phyloP scores from a whole-genome alignment of 1,140 invertebrate genomes.

The Zaprionus ghesquierei region DNA sequence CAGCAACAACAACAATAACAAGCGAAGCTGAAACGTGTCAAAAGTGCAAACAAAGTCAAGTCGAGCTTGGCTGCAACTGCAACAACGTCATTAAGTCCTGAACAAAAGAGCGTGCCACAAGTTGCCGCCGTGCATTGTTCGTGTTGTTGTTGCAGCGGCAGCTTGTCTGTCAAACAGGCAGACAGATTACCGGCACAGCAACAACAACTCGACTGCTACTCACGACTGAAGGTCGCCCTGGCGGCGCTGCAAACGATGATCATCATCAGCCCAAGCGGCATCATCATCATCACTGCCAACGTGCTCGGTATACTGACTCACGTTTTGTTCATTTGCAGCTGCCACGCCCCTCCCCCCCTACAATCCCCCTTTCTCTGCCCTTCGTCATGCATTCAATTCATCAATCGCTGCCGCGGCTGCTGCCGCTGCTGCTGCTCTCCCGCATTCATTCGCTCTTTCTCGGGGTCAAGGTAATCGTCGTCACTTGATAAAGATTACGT shows the following conservation, averaged over 20 bases:
- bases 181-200: constrained; percentile 43
- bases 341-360: constrained; percentile 12
- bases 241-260: background rate
- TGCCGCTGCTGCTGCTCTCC: constrained; percentile 5
- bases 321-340: constrained; percentile 70
- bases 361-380: too few species aligned
- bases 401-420: constrained; percentile 2
- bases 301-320: constrained; percentile 50
- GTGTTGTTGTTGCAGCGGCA: constrained; percentile 15
- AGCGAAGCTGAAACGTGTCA: constrained; percentile 1
- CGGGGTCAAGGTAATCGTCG: constrained; percentile 68
- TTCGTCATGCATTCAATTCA: constrained; percentile 46
- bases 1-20: background rate
- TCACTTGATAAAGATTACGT: constrained; percentile 65
- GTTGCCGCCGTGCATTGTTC: constrained; percentile 14
- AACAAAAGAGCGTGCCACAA: constrained; percentile 22
- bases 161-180: constrained; percentile 65
- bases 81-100: constrained; percentile 3
- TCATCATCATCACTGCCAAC: constrained; percentile 30
- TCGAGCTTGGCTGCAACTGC: background rate
- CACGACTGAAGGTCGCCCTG: constrained; percentile 50
- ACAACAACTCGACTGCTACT: constrained; percentile 4
- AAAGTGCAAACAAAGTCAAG: constrained; percentile 21
- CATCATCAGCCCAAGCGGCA: constrained; percentile 27
- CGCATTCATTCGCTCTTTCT: constrained; percentile 23